Evolutionary conservation across 2,113 vertebrate species (phyloP).

Genomic region (Pagrus major): DNA sequence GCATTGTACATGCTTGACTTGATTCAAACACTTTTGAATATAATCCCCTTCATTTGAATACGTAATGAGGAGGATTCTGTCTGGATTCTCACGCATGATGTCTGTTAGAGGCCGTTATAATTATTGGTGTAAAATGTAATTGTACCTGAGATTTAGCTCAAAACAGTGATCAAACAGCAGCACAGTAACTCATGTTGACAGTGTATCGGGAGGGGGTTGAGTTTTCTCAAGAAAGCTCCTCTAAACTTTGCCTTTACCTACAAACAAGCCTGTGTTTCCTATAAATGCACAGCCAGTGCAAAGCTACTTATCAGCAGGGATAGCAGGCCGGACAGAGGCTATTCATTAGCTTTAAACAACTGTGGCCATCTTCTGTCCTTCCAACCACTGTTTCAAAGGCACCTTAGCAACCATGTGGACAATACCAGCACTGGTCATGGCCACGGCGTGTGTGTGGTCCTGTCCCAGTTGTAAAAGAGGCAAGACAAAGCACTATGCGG

Average conservation of each 20-base stretch:
- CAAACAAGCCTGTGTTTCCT: conserved; percentile 33
- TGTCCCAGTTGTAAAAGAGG: conserved; percentile 59
- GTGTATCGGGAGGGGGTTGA: background rate
- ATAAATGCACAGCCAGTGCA: conserved; percentile 38
- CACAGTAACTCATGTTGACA: conserved; percentile 12
- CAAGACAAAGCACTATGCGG: conserved; percentile 66
- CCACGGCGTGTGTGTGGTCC: conserved; percentile 75
- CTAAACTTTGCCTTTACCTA: conserved; percentile 5
- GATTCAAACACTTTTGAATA: conserved; percentile 56
- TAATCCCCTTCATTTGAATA: conserved; percentile 76
- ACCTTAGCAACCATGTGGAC: conserved; percentile 68
- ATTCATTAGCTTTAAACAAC: conserved; percentile 65
- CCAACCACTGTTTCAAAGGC: conserved; percentile 50
- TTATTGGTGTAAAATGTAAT: conserved; percentile 58
- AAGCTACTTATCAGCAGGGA: conserved; percentile 46
- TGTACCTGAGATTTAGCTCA: conserved; percentile 60
- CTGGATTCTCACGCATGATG: conserved; percentile 56
- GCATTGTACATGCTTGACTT: conserved; percentile 68
- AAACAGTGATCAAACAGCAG: conserved; percentile 40
- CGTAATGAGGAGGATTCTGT: conserved; percentile 64
- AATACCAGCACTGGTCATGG: conserved; percentile 51
- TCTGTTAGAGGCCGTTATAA: conserved; percentile 42
- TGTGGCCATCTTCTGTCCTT: conserved; percentile 55
- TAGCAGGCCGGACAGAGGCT: conserved; percentile 14
- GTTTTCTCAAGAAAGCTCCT: too few species aligned